Evolutionary conservation across 2,797 vertebrate genomes (phyloP).

Genomic region (Phoeniculus purpureus): DNA sequence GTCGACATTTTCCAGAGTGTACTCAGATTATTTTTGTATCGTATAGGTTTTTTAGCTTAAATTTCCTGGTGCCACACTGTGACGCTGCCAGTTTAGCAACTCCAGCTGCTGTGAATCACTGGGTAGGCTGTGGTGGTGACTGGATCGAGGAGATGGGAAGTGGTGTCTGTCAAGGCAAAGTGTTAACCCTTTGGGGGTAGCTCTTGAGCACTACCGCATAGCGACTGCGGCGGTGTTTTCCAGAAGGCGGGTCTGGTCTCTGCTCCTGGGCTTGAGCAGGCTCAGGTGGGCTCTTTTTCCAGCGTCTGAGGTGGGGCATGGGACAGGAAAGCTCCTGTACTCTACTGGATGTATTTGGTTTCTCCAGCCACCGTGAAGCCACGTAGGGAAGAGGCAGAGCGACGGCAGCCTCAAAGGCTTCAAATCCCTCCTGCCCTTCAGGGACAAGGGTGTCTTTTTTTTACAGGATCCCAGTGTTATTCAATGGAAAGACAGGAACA

Average conservation of each 20-base stretch:
- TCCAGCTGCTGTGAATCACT: slow-evolving; percentile 40
- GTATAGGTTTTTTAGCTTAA: neutral
- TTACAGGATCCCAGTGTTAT: slow-evolving; percentile 49
- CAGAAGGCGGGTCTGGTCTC: neutral
- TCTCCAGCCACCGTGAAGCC: neutral
- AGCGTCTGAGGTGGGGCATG: neutral
- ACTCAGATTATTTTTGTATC: slow-evolving; percentile 44
- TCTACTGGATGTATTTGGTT: neutral
- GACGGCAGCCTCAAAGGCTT: neutral
- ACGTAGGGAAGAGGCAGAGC: neutral
- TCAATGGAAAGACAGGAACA: slow-evolving; percentile 61
- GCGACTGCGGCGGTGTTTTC: fast-evolving
- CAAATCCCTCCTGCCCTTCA: slow-evolving; percentile 35
- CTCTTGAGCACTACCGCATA: neutral
- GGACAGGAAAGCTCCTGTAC: neutral
- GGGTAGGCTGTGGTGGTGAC: slow-evolving; percentile 24
- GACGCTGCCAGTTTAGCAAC: slow-evolving; percentile 13
- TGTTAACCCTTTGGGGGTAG: slow-evolving; percentile 19
- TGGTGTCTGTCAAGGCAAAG: slow-evolving; percentile 3
- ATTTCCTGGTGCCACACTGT: slow-evolving; percentile 28
- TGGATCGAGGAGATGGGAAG: neutral
- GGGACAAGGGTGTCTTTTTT: slow-evolving; percentile 55
- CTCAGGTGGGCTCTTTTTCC: neutral
- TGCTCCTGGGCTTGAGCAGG: fast-evolving
- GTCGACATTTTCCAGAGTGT: slow-evolving; percentile 53